Base-by-base conservation (phyloP, 30 jellyfish, hydroid and myxozoan species). In the Hydractinia symbiolongicarpus region DNA sequence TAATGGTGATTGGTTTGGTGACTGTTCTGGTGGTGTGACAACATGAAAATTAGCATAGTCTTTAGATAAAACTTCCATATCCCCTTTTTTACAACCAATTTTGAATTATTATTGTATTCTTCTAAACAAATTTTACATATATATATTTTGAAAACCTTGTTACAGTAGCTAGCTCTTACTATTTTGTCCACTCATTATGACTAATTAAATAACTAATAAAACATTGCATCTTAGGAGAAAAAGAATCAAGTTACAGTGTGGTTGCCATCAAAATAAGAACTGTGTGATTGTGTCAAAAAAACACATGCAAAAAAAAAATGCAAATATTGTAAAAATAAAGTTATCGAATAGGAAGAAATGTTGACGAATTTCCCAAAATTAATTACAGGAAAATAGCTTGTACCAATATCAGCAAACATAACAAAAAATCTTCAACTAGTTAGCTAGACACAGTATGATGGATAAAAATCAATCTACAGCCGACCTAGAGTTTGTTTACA, bases 1-100 rank as follows among this genome's bases (percentile, higher is more conserved):
- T 11, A 85, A 76, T 61, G 94, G 89, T 67, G 80, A 78, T 11
- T 72, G 76, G 72, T 89, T 84, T n/a, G 74, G 74, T 7, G 74
- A 64, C 19, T 51, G 74, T 44, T 64, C 74, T 30, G 44, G 44
- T 6, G 74, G 74, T n/a, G 74, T 64, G 17, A 64, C 74, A 64
- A 64, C 74, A 64, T 64, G 74, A 64, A 64, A 64, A 64, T 64
- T 64, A 6, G 74, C 9, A 64, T 64, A 64, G n/a, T 64, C 74
- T n/a, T 44, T 51, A 64, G 74, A 51, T 64, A 64, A 64, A 64
- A 64, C 74, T 64, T 64, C 74, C 74, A 64, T 64, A 44, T 64
- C 40, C 52, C 74, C 40, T n/a, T 64, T 64, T 13, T 44, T 9
- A 64, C 44, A 30, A 30, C 44, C 44, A 30, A 30, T 30, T 30